Percentiles rank a stretch among this genome's conserved stretches.
phyloP scores from a whole-genome alignment of 1,140 invertebrate genomes.

The Trachelipus rathkii region DNA sequence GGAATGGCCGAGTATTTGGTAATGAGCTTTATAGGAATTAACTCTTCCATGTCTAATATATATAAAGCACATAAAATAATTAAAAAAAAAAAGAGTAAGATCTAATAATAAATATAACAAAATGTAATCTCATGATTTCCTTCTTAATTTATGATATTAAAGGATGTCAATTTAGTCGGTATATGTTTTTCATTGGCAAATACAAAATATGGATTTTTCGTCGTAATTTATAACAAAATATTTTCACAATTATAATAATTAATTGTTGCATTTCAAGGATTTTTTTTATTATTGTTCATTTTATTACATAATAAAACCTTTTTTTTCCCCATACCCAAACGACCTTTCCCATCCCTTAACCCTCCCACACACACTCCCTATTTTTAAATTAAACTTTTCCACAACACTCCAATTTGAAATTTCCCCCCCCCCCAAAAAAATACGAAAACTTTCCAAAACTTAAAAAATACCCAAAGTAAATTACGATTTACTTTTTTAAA shows the following conservation, averaged over 20 bases:
- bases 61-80: no score
- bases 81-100: no score
- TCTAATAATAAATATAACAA: neutral
- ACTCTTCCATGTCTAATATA: neutral
- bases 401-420: no score
- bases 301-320: neutral
- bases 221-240: neutral
- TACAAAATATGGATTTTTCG: neutral
- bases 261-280: neutral
- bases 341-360: neutral
- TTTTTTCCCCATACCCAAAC: neutral
- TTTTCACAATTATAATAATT: neutral
- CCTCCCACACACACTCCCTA: neutral
- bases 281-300: neutral
- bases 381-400: neutral
- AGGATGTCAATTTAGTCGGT: neutral
- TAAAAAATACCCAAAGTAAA: no score
- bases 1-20: no score
- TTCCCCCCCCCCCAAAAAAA: neutral
- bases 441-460: neutral
- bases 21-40: conserved; percentile 7
- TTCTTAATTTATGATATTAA: neutral
- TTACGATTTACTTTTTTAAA: no score
- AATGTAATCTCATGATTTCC: neutral
- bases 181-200: neutral